Base-by-base conservation (phyloP, 2,797 vertebrate genomes). In the Leptoclinus maculatus region DNA sequence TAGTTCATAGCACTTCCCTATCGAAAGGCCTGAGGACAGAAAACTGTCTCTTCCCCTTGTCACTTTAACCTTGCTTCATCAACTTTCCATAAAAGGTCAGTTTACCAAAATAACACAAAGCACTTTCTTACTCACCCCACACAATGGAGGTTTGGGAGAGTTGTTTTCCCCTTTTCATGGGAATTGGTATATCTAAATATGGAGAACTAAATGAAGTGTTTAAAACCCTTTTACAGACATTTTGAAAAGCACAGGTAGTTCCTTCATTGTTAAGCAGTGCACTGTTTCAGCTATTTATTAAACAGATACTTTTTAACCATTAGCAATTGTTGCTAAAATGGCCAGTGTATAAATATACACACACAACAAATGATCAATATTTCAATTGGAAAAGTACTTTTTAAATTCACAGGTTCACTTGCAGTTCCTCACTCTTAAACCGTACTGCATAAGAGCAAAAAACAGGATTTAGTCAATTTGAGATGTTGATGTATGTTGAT, bases 31-130 rank as follows among this genome's bases (percentile, higher is more conserved):
- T 0, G 2, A 57, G 17, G 27, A 73, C 39, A 58, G 29, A 66
- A 41, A 62, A 53, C n/a, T 23, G 11, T 80, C 71, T 71, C 67
- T 88, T 88, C 83, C 68, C 38, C 9, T 84, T 79, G 21, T 56
- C 2, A 0, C 3, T 54, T 57, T 29, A 64, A 19, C 45, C 17
- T 71, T 75, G 36, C 74, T 41, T 80, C 47, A 80, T 19, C 36
- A n/a, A 38, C 66, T 87, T 91, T 79, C 83, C 78, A 54, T 41
- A 4, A 74, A 73, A 58, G 29, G 47, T 66, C 57, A 19, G 27
- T 66, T 74, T 5, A 59, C 27, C 11, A 4, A 68, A 59, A 66
- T 19, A 38, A 71, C 56, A 56, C 23, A 56, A 5, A 9, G 17
- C 16, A 57, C 27, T 7, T 72, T 70, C 27, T 32, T 19, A 41